These are phyloP conservation scores for Chromobotia macracanthus DNA, from an alignment of 2,797 vertebrate species.

Conservation along the genomic window DNA sequence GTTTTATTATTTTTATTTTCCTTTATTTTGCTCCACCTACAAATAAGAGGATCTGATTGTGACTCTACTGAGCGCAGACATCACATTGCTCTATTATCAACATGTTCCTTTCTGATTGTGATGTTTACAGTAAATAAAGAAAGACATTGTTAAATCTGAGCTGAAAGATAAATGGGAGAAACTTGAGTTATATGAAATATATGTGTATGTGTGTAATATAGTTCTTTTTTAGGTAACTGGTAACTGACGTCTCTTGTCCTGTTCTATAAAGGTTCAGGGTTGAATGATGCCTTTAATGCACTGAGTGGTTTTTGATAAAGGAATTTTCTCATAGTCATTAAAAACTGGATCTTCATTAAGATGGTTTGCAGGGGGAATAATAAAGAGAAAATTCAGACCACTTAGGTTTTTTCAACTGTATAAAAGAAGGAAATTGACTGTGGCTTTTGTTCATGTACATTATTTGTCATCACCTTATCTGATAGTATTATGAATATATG, in stretches of 20 bases:
- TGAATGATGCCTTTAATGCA: slow-evolving; percentile 50
- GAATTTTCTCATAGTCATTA: slow-evolving; percentile 29
- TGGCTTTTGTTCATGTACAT: slow-evolving; percentile 44
- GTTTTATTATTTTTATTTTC: slow-evolving; percentile 47
- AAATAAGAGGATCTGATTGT: slow-evolving; percentile 39
- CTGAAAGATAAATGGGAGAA: slow-evolving; percentile 29
- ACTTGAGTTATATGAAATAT: slow-evolving; percentile 36
- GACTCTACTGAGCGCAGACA: slow-evolving; percentile 29
- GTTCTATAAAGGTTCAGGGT: slow-evolving; percentile 39
- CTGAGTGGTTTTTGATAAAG: slow-evolving; percentile 16
- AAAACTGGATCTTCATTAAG: background rate
- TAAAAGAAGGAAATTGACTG: slow-evolving; percentile 12
- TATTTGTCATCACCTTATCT: slow-evolving; percentile 44
- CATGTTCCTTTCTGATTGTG: slow-evolving; percentile 39
- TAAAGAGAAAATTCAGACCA: slow-evolving; percentile 49
- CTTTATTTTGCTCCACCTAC: slow-evolving; percentile 39
- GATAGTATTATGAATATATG: slow-evolving; percentile 34
- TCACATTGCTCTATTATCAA: slow-evolving; percentile 45
- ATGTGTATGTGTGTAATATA: slow-evolving; percentile 49
- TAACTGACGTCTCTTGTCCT: slow-evolving; percentile 31
- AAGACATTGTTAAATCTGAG: background rate
- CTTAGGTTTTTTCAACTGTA: slow-evolving; percentile 43
- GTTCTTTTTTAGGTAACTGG: slow-evolving; percentile 55
- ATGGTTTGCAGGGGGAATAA: slow-evolving; percentile 37
- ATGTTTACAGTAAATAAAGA: slow-evolving; percentile 35